Percentiles rank a stretch among this genome's conserved stretches.
Evolutionary conservation across 2,888 invertebrate species (phyloP).

Genomic region (Aspidiotus destructor): DNA sequence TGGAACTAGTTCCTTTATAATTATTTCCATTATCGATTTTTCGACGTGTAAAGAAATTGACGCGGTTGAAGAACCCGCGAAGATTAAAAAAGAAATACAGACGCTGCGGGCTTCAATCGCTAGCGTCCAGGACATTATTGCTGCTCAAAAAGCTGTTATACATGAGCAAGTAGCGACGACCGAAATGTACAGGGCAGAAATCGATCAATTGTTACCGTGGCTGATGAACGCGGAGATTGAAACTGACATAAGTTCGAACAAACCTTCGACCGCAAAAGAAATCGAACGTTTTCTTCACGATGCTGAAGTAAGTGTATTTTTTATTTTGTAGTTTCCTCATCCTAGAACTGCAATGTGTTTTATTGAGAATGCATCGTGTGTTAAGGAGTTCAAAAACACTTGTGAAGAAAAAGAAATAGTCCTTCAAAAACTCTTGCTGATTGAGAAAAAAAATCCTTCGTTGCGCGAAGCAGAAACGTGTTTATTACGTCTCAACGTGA

Average conservation of each 20-base stretch:
- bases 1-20: background rate
- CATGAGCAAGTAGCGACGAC: slow-evolving; percentile 18
- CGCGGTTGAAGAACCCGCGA: slow-evolving; percentile 22
- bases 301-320: slow-evolving; percentile 45
- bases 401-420: slow-evolving; percentile 66
- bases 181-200: slow-evolving; percentile 33
- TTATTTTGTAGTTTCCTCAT: background rate
- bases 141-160: slow-evolving; percentile 20
- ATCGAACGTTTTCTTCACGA: slow-evolving; percentile 66
- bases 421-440: slow-evolving; percentile 60
- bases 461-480: slow-evolving; percentile 57
- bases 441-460: slow-evolving; percentile 65
- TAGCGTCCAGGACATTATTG: slow-evolving; percentile 16
- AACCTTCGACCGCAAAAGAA: slow-evolving; percentile 64
- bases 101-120: slow-evolving; percentile 21
- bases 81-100: slow-evolving; percentile 17
- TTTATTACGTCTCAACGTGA: slow-evolving; percentile 63
- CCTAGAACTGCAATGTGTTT: background rate
- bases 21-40: background rate
- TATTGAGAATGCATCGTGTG: background rate
- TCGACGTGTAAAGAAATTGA: background rate
- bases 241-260: slow-evolving; percentile 50
- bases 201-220: slow-evolving; percentile 50
- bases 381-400: slow-evolving; percentile 58
- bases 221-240: slow-evolving; percentile 78